Percentiles rank a stretch among this genome's conserved stretches.
Evolutionary conservation across 2,888 invertebrate genomes (phyloP).

Genomic region (Xanthostigma xanthostigma): DNA sequence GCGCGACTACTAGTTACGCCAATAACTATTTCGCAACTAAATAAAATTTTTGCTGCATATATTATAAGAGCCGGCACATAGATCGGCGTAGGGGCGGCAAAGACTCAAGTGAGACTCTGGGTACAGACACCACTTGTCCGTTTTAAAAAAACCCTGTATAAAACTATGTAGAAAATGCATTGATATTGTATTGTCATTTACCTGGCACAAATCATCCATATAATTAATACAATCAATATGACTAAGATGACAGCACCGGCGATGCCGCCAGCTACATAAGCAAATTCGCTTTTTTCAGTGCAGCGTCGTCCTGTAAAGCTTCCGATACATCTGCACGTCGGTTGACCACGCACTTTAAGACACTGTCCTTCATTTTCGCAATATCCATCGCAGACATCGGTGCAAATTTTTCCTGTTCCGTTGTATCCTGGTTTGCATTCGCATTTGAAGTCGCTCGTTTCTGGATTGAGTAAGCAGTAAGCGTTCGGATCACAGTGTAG

Average conservation of each 20-base stretch:
- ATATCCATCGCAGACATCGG: constrained; percentile 68
- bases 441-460: constrained; percentile 75
- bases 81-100: too few species aligned
- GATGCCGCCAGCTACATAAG: constrained; percentile 87
- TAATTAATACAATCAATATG: constrained; percentile 79
- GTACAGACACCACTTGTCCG: too few species aligned
- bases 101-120: too few species aligned
- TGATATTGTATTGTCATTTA: constrained; percentile 20
- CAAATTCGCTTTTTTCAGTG: constrained; percentile 84
- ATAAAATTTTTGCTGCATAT: too few species aligned
- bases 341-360: constrained; percentile 65
- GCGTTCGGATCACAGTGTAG: constrained; percentile 81
- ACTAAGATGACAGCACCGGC: constrained; percentile 88
- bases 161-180: not conserved
- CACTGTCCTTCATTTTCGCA: constrained; percentile 86
- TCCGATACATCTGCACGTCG: constrained; percentile 78
- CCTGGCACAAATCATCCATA: constrained; percentile 96
- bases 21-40: too few species aligned
- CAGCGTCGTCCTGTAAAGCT: constrained; percentile 85
- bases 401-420: constrained; percentile 69
- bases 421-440: constrained; percentile 89
- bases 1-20: too few species aligned
- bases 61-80: too few species aligned
- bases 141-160: not conserved
- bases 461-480: constrained; percentile 68